phyloP scores from a whole-genome alignment of 1,140 invertebrate genomes.

The Ptiloglossa arizonensis region DNA sequence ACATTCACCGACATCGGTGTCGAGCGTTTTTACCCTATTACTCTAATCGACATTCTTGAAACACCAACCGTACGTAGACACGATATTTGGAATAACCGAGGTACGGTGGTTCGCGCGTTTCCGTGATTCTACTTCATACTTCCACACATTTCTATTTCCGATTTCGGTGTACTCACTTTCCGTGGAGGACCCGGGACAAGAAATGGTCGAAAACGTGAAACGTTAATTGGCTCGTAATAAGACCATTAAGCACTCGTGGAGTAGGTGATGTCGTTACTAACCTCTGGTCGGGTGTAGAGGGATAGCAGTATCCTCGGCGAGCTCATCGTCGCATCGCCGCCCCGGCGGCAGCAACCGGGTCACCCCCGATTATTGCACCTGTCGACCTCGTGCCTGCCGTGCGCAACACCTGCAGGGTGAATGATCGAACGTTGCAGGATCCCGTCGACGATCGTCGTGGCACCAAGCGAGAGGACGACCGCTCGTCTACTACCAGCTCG shows the following conservation, averaged over 20 bases:
- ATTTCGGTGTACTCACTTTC: too few relatives aligned
- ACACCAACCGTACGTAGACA: too few relatives aligned
- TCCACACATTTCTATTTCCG: too few relatives aligned
- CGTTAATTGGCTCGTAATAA: too few relatives aligned
- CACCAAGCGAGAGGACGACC: conserved; percentile 52
- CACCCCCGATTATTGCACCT: conserved; percentile 68
- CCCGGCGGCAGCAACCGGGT: conserved; percentile 70
- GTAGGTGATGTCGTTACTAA: conserved; percentile 19
- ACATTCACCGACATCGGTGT: too few relatives aligned
- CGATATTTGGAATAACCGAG: too few relatives aligned
- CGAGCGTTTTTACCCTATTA: too few relatives aligned
- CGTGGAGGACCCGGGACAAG: too few relatives aligned
- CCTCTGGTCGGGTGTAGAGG: conserved; percentile 68
- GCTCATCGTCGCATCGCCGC: conserved; percentile 81
- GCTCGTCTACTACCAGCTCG: conserved; percentile 64
- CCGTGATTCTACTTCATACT: too few relatives aligned
- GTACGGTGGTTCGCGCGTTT: too few relatives aligned
- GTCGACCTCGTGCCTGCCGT: conserved; percentile 62
- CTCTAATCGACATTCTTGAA: too few relatives aligned
- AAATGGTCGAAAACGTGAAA: too few relatives aligned
- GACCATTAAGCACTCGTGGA: neutral
- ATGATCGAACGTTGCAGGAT: conserved; percentile 58
- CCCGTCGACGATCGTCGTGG: conserved; percentile 47
- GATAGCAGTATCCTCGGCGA: conserved; percentile 74
- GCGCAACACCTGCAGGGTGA: conserved; percentile 57